These are phyloP conservation scores for Dryococelus australis DNA, from an alignment of 2,888 invertebrate genomes.

Conservation along the genomic window DNA sequence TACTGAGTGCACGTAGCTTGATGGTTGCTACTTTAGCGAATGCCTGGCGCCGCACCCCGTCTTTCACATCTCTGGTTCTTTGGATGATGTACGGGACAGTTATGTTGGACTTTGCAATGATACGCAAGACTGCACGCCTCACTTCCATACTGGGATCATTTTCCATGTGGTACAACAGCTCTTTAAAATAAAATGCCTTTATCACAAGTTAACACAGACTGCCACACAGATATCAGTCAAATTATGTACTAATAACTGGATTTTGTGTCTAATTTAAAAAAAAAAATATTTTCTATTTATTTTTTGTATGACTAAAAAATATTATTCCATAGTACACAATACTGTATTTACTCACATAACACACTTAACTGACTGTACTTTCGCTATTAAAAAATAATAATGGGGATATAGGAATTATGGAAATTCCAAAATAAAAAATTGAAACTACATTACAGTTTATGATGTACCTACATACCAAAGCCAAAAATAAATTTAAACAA, in stretches of 20 bases:
- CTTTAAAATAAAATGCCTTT: constrained; percentile 49
- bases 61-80: constrained; percentile 79
- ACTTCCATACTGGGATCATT: constrained; percentile 82
- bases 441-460: no score
- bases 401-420: no score
- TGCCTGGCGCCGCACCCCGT: constrained; percentile 72
- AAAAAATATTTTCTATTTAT: no score
- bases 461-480: no score
- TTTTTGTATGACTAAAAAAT: no score
- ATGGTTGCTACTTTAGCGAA: constrained; percentile 63
- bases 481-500: no score
- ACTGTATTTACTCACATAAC: no score
- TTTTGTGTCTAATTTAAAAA: no score
- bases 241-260: background rate
- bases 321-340: no score
- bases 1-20: constrained; percentile 66
- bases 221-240: background rate
- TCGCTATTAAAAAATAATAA: no score
- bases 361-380: no score
- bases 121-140: constrained; percentile 71
- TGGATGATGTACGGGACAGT: constrained; percentile 76
- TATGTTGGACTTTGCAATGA: constrained; percentile 74
- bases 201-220: background rate
- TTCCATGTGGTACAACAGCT: constrained; percentile 74
- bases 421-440: no score